Evolutionary conservation across 2,113 vertebrate species (phyloP).

Genomic region (Psilopsiagon aymara): DNA sequence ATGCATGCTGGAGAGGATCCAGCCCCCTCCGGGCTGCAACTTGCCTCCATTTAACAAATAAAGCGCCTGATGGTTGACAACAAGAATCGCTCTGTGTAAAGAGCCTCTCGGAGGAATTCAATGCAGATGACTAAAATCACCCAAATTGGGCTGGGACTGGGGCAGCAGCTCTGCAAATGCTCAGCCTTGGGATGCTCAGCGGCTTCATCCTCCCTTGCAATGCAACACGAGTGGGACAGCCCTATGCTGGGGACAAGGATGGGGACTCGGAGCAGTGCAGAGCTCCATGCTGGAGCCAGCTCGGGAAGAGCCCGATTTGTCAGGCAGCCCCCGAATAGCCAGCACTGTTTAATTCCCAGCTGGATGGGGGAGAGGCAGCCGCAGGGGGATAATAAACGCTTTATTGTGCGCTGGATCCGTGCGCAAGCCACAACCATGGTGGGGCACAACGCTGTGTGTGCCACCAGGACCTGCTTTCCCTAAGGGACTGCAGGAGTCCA

Average conservation of each 20-base stretch:
- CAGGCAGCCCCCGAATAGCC: constrained; percentile 20
- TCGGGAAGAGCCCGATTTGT: neutral
- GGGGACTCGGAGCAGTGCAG: fast-evolving
- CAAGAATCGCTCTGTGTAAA: neutral
- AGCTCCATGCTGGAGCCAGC: fast-evolving
- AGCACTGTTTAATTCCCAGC: constrained; percentile 15
- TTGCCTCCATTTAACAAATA: constrained; percentile 34
- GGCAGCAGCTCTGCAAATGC: neutral
- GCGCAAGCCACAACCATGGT: neutral
- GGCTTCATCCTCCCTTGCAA: fast-evolving
- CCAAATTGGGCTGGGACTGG: fast-evolving
- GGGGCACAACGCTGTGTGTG: neutral
- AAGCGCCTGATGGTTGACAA: neutral
- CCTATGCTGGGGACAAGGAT: fast-evolving
- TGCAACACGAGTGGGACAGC: fast-evolving
- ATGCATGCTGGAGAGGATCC: neutral
- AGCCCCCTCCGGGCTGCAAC: neutral
- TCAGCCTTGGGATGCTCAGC: neutral
- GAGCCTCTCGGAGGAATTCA: neutral
- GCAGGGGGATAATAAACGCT: constrained; percentile 5
- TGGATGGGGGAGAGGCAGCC: constrained; percentile 18
- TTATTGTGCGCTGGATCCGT: neutral
- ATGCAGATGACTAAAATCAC: neutral
- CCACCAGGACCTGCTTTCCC: neutral
- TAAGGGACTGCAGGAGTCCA: neutral